phyloP scores from a whole-genome alignment of 2,113 vertebrate species.

The Percopsis transmontana region DNA sequence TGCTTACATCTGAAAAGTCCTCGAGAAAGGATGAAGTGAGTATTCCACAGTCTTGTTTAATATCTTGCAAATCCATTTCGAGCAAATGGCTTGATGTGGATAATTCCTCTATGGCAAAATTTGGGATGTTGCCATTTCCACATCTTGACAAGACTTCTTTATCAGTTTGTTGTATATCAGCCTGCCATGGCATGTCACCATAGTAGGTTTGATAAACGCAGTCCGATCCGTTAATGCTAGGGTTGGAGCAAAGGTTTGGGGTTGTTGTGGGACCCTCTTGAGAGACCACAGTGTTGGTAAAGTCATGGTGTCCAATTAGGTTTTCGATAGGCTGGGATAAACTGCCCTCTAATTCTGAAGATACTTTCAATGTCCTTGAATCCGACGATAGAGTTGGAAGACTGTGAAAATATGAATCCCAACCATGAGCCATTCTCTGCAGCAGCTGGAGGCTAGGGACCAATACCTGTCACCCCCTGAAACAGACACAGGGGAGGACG shows the following conservation, averaged over 20 bases:
- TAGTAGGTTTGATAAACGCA: slow-evolving; percentile 57
- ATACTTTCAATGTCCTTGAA: slow-evolving; percentile 46
- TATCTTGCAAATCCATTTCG: slow-evolving; percentile 53
- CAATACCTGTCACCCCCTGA: slow-evolving; percentile 39
- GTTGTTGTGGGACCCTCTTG: slow-evolving; percentile 44
- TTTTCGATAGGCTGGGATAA: slow-evolving; percentile 60
- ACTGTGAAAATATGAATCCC: slow-evolving; percentile 61
- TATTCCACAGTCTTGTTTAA: slow-evolving; percentile 59
- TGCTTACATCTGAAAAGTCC: slow-evolving; percentile 73
- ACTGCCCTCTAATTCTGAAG: slow-evolving; percentile 53
- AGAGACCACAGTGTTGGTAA: slow-evolving; percentile 44
- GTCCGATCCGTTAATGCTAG: slow-evolving; percentile 52
- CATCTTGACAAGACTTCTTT: slow-evolving; percentile 46
- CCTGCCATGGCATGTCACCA: slow-evolving; percentile 55
- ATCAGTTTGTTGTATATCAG: slow-evolving; percentile 43
- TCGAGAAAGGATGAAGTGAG: slow-evolving; percentile 54
- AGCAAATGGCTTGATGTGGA: slow-evolving; percentile 39
- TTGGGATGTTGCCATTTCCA: slow-evolving; percentile 34
- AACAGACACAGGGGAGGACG: slow-evolving; percentile 45
- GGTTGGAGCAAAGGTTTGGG: slow-evolving; percentile 52
- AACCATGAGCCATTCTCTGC: slow-evolving; percentile 70
- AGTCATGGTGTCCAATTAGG: slow-evolving; percentile 54
- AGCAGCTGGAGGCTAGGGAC: neutral
- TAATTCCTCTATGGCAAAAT: slow-evolving; percentile 46
- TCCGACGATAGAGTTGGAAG: slow-evolving; percentile 50